phyloP scores from a whole-genome alignment of 1,140 invertebrate species.

The Arion vulgaris region DNA sequence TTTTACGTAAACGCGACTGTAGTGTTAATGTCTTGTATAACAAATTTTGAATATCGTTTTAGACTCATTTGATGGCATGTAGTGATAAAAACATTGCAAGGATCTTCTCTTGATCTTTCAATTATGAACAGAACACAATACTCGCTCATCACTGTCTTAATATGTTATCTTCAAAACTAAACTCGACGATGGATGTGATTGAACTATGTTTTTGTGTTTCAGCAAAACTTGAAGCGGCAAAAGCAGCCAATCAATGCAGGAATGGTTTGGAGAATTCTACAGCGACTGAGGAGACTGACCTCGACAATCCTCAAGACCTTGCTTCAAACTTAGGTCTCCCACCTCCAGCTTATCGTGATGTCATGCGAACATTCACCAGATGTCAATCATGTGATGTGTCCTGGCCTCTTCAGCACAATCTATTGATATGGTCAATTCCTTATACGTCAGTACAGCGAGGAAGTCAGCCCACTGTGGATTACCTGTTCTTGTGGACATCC shows the following conservation, averaged over 20 bases:
- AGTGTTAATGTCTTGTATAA: too few species aligned
- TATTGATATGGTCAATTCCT: not conserved
- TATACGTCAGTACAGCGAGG: conserved; percentile 14
- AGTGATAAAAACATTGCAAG: too few species aligned
- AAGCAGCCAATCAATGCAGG: not conserved
- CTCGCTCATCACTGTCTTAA: too few species aligned
- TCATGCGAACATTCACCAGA: conserved; percentile 11
- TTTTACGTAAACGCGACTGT: too few species aligned
- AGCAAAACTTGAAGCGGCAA: conserved; percentile 24
- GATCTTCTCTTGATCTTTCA: too few species aligned
- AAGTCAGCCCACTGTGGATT: not conserved
- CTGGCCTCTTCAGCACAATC: not conserved
- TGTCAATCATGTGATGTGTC: conserved; percentile 20
- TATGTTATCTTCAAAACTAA: too few species aligned
- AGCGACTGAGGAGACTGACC: not conserved
- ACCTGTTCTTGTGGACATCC: conserved; percentile 10
- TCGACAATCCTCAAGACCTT: not conserved
- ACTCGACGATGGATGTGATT: too few species aligned
- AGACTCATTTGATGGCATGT: too few species aligned
- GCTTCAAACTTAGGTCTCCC: not conserved
- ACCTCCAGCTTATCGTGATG: conserved; percentile 15
- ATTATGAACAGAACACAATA: too few species aligned
- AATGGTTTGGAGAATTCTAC: not conserved
- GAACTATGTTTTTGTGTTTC: not conserved
- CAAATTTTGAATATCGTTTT: too few species aligned